Percentiles rank a stretch among this genome's conserved stretches.
phyloP scores from a whole-genome alignment of 2,113 vertebrate genomes.

The Mobula birostris region DNA sequence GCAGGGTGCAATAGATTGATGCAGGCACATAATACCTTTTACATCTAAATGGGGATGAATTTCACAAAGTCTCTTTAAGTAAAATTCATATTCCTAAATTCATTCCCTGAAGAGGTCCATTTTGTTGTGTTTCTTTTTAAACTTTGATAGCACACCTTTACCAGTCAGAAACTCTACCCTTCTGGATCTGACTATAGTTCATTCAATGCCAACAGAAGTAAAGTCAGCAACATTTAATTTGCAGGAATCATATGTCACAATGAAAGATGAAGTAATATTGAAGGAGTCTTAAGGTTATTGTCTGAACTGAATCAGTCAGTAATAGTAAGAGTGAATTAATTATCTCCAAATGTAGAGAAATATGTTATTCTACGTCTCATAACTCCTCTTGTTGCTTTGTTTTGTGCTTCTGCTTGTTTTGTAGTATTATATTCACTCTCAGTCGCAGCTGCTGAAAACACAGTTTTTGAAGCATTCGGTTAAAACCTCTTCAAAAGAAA shows the following conservation, averaged over 20 bases:
- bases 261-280: background rate
- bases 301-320: background rate
- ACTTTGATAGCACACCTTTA: background rate
- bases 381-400: background rate
- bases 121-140: background rate
- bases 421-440: background rate
- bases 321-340: background rate
- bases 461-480: background rate
- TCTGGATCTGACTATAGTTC: background rate
- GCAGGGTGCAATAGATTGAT: too few relatives aligned
- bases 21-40: too few relatives aligned
- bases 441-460: background rate
- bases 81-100: background rate
- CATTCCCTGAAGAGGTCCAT: background rate
- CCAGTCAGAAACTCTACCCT: background rate
- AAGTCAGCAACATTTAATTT: background rate
- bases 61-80: background rate
- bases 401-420: background rate
- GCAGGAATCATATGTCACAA: background rate
- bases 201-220: background rate
- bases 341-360: background rate
- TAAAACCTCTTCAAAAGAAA: background rate
- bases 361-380: background rate
- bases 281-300: background rate
- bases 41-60: too few relatives aligned